Percentiles rank a stretch among this genome's conserved stretches.
Evolutionary conservation across 2,888 invertebrate species (phyloP).

Genomic region (Catocala sponsa): DNA sequence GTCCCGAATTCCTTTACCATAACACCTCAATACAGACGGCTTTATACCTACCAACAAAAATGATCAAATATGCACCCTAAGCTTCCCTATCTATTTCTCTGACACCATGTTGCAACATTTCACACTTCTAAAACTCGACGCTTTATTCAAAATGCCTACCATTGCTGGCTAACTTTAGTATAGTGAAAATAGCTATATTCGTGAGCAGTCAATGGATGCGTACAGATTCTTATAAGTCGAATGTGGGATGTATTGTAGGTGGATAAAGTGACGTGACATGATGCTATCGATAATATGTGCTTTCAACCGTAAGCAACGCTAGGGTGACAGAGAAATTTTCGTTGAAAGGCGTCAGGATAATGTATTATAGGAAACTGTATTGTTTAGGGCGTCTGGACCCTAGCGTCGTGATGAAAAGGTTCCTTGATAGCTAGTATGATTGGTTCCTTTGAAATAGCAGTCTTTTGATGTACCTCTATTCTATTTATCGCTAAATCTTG

Average conservation of each 20-base stretch:
- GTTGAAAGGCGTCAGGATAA: constrained; percentile 56
- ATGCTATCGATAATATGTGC: constrained; percentile 79
- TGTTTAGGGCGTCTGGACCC: constrained; percentile 44
- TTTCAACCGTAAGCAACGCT: constrained; percentile 60
- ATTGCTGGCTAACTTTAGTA: constrained; percentile 10
- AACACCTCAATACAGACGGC: constrained; percentile 52
- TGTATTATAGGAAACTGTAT: constrained; percentile 42
- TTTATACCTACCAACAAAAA: constrained; percentile 56
- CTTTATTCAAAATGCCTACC: background rate
- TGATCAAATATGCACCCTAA: constrained; percentile 85
- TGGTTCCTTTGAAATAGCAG: constrained; percentile 40
- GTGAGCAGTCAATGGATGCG: constrained; percentile 45
- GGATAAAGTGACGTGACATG: constrained; percentile 63
- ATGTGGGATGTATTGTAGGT: constrained; percentile 24
- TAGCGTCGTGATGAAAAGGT: constrained; percentile 36
- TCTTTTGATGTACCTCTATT: constrained; percentile 25
- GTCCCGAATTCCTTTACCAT: constrained; percentile 31
- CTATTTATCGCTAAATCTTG: constrained; percentile 11
- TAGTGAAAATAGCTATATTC: background rate
- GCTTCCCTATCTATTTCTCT: constrained; percentile 67
- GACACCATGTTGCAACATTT: constrained; percentile 35
- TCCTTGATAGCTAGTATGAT: constrained; percentile 39
- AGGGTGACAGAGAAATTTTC: constrained; percentile 57
- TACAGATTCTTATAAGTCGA: background rate
- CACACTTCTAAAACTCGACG: background rate